Evolutionary conservation across 1,140 invertebrate genomes (phyloP), one percentile per base, ranked within the genome.

Genomic region (Ylistrum balloti): DNA sequence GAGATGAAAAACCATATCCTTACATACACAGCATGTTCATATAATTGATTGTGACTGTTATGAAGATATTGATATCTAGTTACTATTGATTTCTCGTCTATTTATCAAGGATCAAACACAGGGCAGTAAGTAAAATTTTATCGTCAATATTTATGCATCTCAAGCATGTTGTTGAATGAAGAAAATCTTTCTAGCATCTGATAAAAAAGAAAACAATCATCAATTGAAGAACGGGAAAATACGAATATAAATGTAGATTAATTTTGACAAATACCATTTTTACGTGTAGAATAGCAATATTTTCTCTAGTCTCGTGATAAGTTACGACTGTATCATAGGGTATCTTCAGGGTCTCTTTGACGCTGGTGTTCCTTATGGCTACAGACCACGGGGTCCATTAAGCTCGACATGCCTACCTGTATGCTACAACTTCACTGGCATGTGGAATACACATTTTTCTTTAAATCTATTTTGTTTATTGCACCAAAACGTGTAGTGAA

Each of bases 381-480:
- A 74, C 56, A 74, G 56, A 74, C 56, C 56, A 74, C 56, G n/a
- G 56, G 22, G 22, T 74, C 56, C 56, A 74, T 74, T 74, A 74
- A n/a, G 22, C 17, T 2, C n/a, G 56, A 74, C n/a, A 74, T 28
- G 20, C 56, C 5, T 74, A 74, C 56, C 56, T 74, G 56, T 22
- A 1, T n/a, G 11, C 22, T 1, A 74, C n/a, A 74, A n/a, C 0
- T n/a, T 28, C 56, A n/a, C 13, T 74, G 56, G 56, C 56, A 74
- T 74, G 56, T 74, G n/a, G 56, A 74, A 74, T 74, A 74, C 56
- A 74, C 56, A 74, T 74, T 74, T 28, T 74, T 74, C 56, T 74
- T 74, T 74, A 74, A 74, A 74, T 74, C 56, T 74, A 74, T 74
- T 74, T 74, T 74, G 56, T 74, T 74, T 74, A 74, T 74, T 74